Base-by-base conservation (phyloP, 2,888 invertebrate genomes). In the Dermolepida albohirtum region DNA sequence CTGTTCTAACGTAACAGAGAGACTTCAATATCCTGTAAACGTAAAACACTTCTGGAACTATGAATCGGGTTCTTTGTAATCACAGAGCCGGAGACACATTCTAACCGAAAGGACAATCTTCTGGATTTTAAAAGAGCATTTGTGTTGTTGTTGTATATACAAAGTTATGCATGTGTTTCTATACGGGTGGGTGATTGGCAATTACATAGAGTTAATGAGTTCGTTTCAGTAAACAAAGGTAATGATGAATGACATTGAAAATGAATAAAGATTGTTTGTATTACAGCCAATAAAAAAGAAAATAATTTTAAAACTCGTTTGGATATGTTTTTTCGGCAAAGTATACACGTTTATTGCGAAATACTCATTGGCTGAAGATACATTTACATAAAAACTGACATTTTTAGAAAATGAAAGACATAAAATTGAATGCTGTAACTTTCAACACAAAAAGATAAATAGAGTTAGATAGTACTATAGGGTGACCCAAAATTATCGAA, bases 1-100 rank as follows among this genome's bases (percentile, higher is more conserved):
- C 14, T 47, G 34, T 47, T 47, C 47, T 49, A 62, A 62, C 40
- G 40, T 54, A 54, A 40, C 52, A 52, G 54, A 34, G 34, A 34
- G 10, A 40, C 44, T 43, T 44, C 43, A 22, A 22, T 57, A 44
- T 40, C 27, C 51, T 47, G 59, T 59, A 47, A 62, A 62, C 59
- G 47, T 62, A 62, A 62, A 62, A 47, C 59, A 62, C 59, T 62
- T 62, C 47, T 62, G 16, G 39, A 62, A 29, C 39, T 43, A 62
- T 62, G 59, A 62, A 62, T 62, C 47, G 59, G 34, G 22, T 62
- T 39, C 59, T 62, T 62, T 62, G 59, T 62, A 12, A 34, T 34
- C 6, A 34, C 34, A 10, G 16, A 27, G 17, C 14, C 47, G 59
- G 34, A 34, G 17, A 29, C 14, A 44, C 44, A 44, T 44, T 17